Conservation (phyloP, 2,888 invertebrate genomes). For the Germaria angustata region DNA sequence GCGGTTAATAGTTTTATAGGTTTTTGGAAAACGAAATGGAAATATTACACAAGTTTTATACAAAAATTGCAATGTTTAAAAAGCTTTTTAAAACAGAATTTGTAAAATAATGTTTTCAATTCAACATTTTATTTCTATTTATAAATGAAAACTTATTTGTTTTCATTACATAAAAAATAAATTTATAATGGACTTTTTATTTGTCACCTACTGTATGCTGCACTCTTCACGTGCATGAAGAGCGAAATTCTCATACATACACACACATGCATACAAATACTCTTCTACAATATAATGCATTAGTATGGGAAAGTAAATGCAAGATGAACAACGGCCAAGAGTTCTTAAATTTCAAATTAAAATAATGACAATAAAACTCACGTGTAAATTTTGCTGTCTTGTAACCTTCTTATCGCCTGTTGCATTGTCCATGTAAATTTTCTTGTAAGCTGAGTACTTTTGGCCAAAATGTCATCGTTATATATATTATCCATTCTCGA, state of each 20-base stretch:
- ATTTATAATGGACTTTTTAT: background rate
- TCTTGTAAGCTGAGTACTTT: constrained; percentile 76
- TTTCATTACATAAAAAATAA: background rate
- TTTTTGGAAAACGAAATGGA: no score
- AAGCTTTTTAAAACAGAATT: no score
- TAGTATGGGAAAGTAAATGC: background rate
- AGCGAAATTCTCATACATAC: background rate
- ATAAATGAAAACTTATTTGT: no score
- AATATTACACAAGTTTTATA: no score
- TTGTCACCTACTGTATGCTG: constrained; percentile 17
- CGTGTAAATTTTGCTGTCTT: constrained; percentile 77
- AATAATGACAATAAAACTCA: constrained; percentile 71
- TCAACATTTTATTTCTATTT: no score
- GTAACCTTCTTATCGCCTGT: constrained; percentile 70
- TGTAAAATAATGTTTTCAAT: no score
- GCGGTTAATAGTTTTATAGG: no score
- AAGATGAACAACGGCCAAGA: background rate
- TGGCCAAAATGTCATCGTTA: constrained; percentile 71
- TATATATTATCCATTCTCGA: constrained; percentile 22
- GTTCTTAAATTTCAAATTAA: constrained; percentile 2
- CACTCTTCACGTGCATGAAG: background rate
- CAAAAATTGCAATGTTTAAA: no score
- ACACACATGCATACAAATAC: background rate
- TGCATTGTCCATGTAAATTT: constrained; percentile 70
- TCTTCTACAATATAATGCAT: no score